Percentiles rank a stretch among this genome's conserved stretches.
phyloP scores from a whole-genome alignment of 2,113 vertebrate genomes.

The Atractosteus spatula region DNA sequence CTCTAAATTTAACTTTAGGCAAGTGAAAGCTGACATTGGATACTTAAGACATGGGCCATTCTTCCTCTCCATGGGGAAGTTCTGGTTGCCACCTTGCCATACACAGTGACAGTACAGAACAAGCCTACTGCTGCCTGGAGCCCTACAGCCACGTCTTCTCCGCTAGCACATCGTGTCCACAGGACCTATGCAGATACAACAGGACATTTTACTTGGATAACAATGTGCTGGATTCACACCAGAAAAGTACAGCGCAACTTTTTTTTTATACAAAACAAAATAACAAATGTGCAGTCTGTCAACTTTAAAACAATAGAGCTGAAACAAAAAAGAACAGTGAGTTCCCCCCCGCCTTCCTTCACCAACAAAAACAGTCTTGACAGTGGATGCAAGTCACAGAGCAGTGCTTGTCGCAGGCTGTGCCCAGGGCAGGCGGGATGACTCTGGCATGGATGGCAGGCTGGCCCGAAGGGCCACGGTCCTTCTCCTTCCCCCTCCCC shows the following conservation, averaged over 20 bases:
- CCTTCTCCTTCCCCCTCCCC: constrained; percentile 32
- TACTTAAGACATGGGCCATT: no score
- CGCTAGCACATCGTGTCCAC: not conserved
- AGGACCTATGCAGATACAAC: not conserved
- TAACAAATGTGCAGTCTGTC: constrained; percentile 24
- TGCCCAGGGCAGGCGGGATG: constrained; percentile 31
- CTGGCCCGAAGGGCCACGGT: constrained; percentile 30
- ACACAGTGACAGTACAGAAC: no score
- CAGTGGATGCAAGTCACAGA: constrained; percentile 21
- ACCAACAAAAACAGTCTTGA: constrained; percentile 1
- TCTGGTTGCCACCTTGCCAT: no score
- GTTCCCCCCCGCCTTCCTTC: constrained; percentile 1
- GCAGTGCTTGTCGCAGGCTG: constrained; percentile 52
- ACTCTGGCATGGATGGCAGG: constrained; percentile 45
- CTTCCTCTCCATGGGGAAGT: no score
- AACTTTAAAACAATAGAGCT: constrained; percentile 15
- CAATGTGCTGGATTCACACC: constrained; percentile 10
- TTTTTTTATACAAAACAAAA: constrained; percentile 17
- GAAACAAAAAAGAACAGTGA: not conserved
- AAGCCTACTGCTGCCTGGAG: no score
- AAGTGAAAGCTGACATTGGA: no score
- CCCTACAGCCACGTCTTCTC: not conserved
- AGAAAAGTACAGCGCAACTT: constrained; percentile 1
- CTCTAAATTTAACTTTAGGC: no score
- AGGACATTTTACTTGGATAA: constrained; percentile 20